Base-by-base conservation (phyloP, 2,113 vertebrate species). In the Ivindomyrus marchei region DNA sequence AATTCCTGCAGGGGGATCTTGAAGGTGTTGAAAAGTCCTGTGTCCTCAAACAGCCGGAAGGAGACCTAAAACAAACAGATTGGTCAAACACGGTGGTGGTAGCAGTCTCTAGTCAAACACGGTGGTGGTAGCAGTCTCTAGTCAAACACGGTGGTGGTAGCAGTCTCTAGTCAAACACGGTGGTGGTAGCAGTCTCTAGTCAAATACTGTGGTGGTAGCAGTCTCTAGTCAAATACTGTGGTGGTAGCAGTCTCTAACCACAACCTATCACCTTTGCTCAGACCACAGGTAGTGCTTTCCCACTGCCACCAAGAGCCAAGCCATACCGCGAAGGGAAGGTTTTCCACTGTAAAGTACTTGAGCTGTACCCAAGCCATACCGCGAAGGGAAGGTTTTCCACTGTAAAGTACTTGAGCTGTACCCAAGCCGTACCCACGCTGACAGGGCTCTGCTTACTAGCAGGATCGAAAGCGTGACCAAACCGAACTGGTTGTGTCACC, bases 31-130 rank as follows among this genome's bases (percentile, higher is more conserved):
- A 99, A 99, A 42, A 99, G 96, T 13, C 98, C 98, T 92, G 98
- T 99, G 93, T 99, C 98, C 93, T 98, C 98, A 96, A 99, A 99
- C 88, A 99, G 97, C 93, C 96, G 96, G 95, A 98, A 99, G 17
- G 98, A 97, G 89, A 99, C 97, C 98, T 99, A 91, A 45, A 92
- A 94, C 66, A 92, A 8, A 92, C 87, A 86, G 90, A 90, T 0
- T 9, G 49, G 85, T 87, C 85, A 87, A 47, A 87, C 15, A 36
- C 31, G 31, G 31, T 31, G 31, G 31, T 31, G 31, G 31, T 31
- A 31, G 31, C 31, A 31, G 31, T 31, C 31, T 31, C 31, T 31
- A 31, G 31, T 31, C 31, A 31, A 31, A 31, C 31, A 31, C 31
- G 31, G 31, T 31, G 31, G 31, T 31, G 31, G 31, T 31, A 31